These are phyloP conservation scores for Drosophila biarmipes DNA, from an alignment of 1,140 invertebrate species.

Conservation along the genomic window DNA sequence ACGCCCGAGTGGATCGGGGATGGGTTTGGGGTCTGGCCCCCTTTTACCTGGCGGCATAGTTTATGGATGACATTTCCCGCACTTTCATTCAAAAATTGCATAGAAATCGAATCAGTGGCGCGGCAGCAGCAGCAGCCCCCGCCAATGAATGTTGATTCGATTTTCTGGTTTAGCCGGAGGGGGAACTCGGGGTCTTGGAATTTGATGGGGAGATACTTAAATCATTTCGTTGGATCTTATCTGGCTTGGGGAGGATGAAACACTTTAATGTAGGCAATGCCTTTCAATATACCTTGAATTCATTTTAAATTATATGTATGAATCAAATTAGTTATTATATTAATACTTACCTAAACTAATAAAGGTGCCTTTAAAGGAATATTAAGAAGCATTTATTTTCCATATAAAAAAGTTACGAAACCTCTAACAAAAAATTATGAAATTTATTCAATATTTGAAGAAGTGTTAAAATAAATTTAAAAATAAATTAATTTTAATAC, in stretches of 20 bases:
- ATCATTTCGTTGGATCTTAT: neutral
- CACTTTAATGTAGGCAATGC: neutral
- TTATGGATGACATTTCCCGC: conserved; percentile 73
- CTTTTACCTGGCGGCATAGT: conserved; percentile 74
- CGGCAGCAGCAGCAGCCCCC: conserved; percentile 15
- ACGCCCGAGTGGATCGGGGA: conserved; percentile 23
- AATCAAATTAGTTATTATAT: too few relatives aligned
- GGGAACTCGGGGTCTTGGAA: conserved; percentile 21
- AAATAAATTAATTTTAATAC: too few relatives aligned
- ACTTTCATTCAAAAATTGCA: conserved; percentile 77
- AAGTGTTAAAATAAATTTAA: too few relatives aligned
- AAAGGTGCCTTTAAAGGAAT: too few relatives aligned
- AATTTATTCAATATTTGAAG: too few relatives aligned
- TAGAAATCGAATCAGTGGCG: conserved; percentile 77
- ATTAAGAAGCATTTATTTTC: too few relatives aligned
- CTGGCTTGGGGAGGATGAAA: neutral
- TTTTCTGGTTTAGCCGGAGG: conserved; percentile 44
- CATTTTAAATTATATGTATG: too few relatives aligned
- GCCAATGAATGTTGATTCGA: conserved; percentile 57
- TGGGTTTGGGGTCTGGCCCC: conserved; percentile 2
- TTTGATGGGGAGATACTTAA: conserved; percentile 7
- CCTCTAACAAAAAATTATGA: too few relatives aligned
- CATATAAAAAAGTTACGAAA: too few relatives aligned
- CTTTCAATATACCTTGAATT: too few relatives aligned
- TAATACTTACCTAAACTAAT: too few relatives aligned